A percentile compares a stretch with the other conserved stretches of the same genome.
phyloP scores from a whole-genome alignment of 2,113 vertebrate genomes.

The Ahaetulla prasina region DNA sequence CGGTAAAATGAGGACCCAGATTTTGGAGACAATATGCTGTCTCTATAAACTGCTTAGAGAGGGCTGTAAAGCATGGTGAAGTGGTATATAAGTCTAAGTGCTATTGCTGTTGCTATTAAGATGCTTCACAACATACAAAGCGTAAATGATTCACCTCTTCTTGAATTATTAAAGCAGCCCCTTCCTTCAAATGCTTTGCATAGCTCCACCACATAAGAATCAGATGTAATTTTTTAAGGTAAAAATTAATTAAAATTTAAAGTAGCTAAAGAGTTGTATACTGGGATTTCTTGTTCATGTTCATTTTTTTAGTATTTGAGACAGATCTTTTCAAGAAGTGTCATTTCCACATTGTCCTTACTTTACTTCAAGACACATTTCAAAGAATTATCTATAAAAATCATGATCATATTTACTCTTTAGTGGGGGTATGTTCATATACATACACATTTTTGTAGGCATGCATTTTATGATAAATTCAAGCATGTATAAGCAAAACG shows the following conservation, averaged over 20 bases:
- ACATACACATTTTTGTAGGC: not conserved
- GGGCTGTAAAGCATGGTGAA: too few species aligned
- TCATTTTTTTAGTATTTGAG: not conserved
- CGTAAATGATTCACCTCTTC: not conserved
- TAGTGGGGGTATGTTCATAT: not conserved
- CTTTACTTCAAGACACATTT: not conserved
- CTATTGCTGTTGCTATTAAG: too few species aligned
- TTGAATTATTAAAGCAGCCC: not conserved
- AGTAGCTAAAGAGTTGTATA: not conserved
- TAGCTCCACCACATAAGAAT: not conserved
- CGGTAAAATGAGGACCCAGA: too few species aligned
- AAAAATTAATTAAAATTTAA: not conserved
- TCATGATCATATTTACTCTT: not conserved
- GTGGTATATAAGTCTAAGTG: too few species aligned
- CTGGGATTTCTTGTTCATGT: not conserved
- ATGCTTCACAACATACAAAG: not conserved
- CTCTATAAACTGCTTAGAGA: too few species aligned
- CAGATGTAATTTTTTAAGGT: not conserved
- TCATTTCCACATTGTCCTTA: not conserved
- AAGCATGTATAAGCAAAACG: rapidly evolving
- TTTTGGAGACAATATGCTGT: too few species aligned
- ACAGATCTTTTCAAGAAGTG: not conserved
- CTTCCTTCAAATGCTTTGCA: not conserved
- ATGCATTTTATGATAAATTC: not conserved
- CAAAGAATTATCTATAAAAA: not conserved